Base-by-base conservation (phyloP, 2,797 vertebrate genomes). In the Acanthurus leucopareius region DNA sequence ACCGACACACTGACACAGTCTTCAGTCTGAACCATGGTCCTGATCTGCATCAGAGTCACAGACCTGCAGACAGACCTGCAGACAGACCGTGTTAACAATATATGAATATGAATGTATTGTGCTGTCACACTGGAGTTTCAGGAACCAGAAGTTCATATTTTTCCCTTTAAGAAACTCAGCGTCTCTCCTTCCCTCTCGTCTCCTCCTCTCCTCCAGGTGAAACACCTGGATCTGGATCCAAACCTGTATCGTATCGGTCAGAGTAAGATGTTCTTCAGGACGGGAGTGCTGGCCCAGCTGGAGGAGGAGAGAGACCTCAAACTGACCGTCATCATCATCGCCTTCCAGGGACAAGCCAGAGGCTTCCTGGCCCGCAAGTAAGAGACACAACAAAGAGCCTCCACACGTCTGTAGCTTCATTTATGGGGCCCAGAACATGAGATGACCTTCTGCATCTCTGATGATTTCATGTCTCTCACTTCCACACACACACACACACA, bases 211-310 rank as follows among this genome's bases (percentile, higher is more conserved):
- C 25, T 25, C 25, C 25, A 25, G 25, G 25, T 25, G 3, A 99
- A 98, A 93, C 96, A 97, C 71, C 91, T 99, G 76, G 98, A 99
- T 90, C 92, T 99, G 32, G 98, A 99, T 75, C 97, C 98, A 78
- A 99, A 99, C 94, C 89, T 99, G 89, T 99, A 96, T 91, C 95
- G 98, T 87, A 98, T 99, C 10, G 98, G 98, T 56, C 98, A 98
- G 90, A 99, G 98, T 92, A 99, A 99, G 92, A 98, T 99, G 58
- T 99, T 99, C 94, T 99, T 99, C 96, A 96, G 98, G 61, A 99
- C 98, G 0, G 98, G 98, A 1, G 98, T 99, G 65, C 91, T 99
- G 83, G 98, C 98, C 62, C 98, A 99, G 88, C 93, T 99, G 83
- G 98, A 99, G 82, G 98, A 99, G 88, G 98, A 99, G 85, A 95